Conservation (phyloP, 2,797 vertebrate genomes). For the Gymnopithys bicolor region DNA sequence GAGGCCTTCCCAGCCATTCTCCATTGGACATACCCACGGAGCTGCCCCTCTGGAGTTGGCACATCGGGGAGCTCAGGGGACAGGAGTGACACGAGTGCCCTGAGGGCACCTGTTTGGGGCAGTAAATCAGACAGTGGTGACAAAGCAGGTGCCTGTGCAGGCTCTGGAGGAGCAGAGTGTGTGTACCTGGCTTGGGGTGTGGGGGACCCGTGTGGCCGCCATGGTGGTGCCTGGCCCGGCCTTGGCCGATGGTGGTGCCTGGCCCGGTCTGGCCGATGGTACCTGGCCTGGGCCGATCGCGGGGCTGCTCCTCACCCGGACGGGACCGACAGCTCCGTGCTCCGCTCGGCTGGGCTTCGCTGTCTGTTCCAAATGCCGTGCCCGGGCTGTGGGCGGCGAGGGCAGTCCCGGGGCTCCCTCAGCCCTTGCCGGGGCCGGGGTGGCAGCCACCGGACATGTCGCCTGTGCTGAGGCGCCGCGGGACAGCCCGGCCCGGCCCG, state of each 20-base stretch:
- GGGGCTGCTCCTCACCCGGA: not conserved
- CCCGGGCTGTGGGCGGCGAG: no score
- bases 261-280: no score
- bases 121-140: not conserved
- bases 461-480: not conserved
- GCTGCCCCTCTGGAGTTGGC: not conserved
- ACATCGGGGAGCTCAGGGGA: not conserved
- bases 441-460: not conserved
- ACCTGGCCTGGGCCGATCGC: no score
- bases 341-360: rapidly evolving
- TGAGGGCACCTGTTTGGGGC: not conserved
- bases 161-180: not conserved
- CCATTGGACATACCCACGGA: not conserved
- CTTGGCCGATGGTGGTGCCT: no score
- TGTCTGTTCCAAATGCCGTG: not conserved
- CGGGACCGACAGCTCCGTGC: no score
- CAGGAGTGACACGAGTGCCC: not conserved
- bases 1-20: not conserved
- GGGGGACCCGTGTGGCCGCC: not conserved
- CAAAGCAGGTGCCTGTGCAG: not conserved
- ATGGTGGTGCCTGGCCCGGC: no score
- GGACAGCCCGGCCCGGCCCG: no score
- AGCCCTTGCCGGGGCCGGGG: no score
- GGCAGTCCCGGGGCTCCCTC: no score
- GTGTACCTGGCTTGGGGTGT: rapidly evolving